Evolutionary conservation across 2,797 vertebrate species (phyloP).

Genomic region (Macroramphosus scolopax): DNA sequence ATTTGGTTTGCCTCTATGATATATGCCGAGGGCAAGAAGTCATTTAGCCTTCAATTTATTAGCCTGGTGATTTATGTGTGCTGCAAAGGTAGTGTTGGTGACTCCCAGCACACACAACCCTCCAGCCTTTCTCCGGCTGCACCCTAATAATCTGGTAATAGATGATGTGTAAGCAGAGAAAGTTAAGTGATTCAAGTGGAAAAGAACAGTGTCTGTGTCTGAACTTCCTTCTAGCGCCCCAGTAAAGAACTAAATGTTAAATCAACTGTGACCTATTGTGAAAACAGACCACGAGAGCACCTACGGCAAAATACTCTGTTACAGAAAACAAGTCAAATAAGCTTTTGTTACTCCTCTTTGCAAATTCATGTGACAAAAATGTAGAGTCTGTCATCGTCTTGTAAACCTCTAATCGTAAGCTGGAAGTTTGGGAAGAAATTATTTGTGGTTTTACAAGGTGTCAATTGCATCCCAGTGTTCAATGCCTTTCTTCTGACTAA

Average conservation of each 20-base stretch:
- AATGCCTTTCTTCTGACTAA: conserved; percentile 68
- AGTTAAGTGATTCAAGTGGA: conserved; percentile 63
- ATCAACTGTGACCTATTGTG: no score
- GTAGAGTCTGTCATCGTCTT: conserved; percentile 4
- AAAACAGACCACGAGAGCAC: no score
- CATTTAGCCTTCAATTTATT: conserved; percentile 81
- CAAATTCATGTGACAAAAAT: conserved; percentile 6
- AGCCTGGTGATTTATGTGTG: conserved; percentile 73
- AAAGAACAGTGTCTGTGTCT: conserved; percentile 29
- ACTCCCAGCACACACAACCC: conserved; percentile 32
- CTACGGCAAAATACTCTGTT: background rate
- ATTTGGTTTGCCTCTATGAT: conserved; percentile 74
- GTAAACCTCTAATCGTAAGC: conserved; percentile 15
- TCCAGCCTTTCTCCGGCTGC: conserved; percentile 24
- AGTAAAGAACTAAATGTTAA: conserved; percentile 27
- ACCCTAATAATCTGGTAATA: conserved; percentile 65
- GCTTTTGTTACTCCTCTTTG: background rate
- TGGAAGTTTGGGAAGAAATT: conserved; percentile 34
- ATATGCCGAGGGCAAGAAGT: conserved; percentile 79
- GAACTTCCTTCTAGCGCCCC: conserved; percentile 44
- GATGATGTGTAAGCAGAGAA: conserved; percentile 73
- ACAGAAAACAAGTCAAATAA: no score
- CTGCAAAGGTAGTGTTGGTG: conserved; percentile 57
- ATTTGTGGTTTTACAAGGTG: conserved; percentile 57
- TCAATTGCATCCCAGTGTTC: conserved; percentile 44